A percentile compares a stretch with the other conserved stretches of the same genome.
These are phyloP conservation scores for Cantharis nigra DNA, from an alignment of 2,888 invertebrate genomes.

Conservation along the genomic window DNA sequence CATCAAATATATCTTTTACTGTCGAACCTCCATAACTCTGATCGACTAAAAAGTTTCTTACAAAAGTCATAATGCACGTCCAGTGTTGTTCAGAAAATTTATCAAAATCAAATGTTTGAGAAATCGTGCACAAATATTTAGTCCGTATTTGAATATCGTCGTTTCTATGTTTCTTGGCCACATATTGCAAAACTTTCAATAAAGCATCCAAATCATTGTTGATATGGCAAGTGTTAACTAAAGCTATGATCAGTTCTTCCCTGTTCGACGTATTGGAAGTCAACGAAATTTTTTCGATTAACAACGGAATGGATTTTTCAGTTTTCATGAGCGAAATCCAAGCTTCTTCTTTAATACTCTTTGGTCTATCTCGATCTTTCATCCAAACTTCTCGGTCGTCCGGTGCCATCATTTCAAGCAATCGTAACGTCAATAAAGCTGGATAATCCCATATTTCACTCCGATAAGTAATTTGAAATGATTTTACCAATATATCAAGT, in stretches of 20 bases:
- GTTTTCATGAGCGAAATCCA: conserved; percentile 2
- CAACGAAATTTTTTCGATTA: conserved; percentile 6
- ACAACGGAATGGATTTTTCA: conserved; percentile 7
- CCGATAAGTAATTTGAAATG: not conserved
- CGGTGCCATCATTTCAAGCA: conserved; percentile 5
- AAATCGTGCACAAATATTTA: not conserved
- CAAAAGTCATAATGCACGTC: conserved; percentile 2
- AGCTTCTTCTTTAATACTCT: not conserved
- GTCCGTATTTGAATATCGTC: not conserved
- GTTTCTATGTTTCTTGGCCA: conserved; percentile 11
- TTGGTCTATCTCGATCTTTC: not conserved
- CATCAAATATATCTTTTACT: not conserved
- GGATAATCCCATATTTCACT: conserved; percentile 4
- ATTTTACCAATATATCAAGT: not conserved
- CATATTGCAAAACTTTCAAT: conserved; percentile 8
- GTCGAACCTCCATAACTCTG: not conserved
- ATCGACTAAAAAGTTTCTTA: not conserved
- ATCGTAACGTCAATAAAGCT: not conserved
- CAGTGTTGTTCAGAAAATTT: conserved; percentile 12
- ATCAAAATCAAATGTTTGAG: not conserved
- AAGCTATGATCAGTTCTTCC: not conserved
- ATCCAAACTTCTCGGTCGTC: conserved; percentile 2
- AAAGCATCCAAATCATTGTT: conserved; percentile 11
- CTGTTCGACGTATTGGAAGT: not conserved
- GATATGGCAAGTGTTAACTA: conserved; percentile 16